Evolutionary conservation across 1,140 invertebrate species (phyloP), one percentile per base, ranked within the genome.

Genomic region (Aethina tumida): DNA sequence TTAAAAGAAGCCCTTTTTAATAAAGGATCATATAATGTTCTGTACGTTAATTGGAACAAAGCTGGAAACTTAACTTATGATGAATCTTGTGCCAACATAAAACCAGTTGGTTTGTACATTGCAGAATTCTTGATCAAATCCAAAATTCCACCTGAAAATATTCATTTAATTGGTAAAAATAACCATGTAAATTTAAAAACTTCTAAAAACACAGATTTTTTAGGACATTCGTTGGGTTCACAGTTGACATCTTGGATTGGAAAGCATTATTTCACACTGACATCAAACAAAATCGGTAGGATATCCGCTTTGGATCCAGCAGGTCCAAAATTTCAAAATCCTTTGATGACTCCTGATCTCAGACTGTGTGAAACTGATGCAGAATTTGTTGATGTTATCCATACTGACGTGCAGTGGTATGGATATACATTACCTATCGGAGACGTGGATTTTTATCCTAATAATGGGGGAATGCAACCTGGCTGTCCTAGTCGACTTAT

Each of bases 381-480:
- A 0, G 51, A 66, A 3, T 92, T 93, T 56, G 89, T 95, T 5
- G 91, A 94, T 58, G 77, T 91, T 4, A 81, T 94, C 35, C 90
- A 96, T 54, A 81, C 74, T 0, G 74, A 75, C 38, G 67, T 60
- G 24, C 69, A 66, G 1, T 62, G 50, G 54, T 65, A 57, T 61
- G 67, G 65, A 50, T 66, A 66, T 87, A 75, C 55, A 79, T 80
- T 0, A 86, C 87, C 57, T 79, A 79, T 7, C 52, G 2, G 56
- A 54, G 75, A 50, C 71, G 70, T 3, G 70, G 71, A 12, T 35
- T 10, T 26, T 13, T 13, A 17, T 14, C 6, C 21, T 13, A n/a
- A 16, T 25, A 34, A 33, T 27, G 39, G 31, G 4, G 65, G 59
- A 9, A 58, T 69, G 0, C 84, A 88, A 52, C 84, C 83, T 0